Evolutionary conservation across 2,113 vertebrate genomes (phyloP).

Genomic region (Chloropsis hardwickii): DNA sequence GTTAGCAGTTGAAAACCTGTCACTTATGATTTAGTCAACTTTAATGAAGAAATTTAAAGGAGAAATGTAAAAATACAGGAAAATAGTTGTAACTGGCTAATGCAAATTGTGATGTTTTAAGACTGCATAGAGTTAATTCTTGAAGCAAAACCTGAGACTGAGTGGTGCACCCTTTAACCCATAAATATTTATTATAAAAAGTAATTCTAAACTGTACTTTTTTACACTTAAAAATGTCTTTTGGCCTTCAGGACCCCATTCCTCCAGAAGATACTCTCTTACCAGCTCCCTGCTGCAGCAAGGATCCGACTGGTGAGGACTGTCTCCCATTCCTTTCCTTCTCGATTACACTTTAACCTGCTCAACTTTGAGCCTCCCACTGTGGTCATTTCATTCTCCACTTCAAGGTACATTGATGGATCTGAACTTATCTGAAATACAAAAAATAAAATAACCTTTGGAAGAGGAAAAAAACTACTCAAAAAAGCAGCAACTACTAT

Average conservation of each 20-base stretch:
- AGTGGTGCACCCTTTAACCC: background rate
- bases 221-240: background rate
- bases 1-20: background rate
- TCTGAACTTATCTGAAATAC: slow-evolving; percentile 84
- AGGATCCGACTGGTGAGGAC: slow-evolving; percentile 88
- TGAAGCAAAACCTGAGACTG: background rate
- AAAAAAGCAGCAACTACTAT: background rate
- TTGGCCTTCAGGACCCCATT: background rate
- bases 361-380: slow-evolving; percentile 87
- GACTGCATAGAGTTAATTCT: background rate
- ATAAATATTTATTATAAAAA: background rate
- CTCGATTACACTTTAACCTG: slow-evolving; percentile 88
- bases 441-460: background rate
- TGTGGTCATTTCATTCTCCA: slow-evolving; percentile 89
- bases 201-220: background rate
- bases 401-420: slow-evolving; percentile 89
- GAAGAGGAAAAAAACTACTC: background rate
- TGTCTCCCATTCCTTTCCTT: slow-evolving; percentile 90
- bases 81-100: background rate
- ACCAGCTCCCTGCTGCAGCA: slow-evolving; percentile 91
- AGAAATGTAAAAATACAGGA: background rate
- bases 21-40: background rate
- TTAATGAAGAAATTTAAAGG: background rate
- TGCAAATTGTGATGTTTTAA: background rate
- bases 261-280: background rate